These are phyloP conservation scores for Crocidura indochinensis DNA, from an alignment of 2,797 vertebrate species.

Conservation along the genomic window DNA sequence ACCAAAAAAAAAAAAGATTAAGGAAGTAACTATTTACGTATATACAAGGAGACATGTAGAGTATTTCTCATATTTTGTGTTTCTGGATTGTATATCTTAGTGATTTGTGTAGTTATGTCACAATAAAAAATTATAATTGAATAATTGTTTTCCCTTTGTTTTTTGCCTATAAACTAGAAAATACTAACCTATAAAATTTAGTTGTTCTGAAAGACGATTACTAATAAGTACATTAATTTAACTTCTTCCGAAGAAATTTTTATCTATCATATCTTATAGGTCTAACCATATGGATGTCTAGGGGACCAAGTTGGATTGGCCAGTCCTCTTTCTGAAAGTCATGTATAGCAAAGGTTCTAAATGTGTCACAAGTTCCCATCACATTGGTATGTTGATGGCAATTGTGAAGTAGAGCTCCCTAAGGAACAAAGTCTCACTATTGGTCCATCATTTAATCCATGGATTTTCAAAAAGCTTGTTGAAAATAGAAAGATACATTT, in stretches of 20 bases:
- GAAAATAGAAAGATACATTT: not conserved
- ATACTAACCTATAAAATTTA: not conserved
- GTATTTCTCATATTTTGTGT: not conserved
- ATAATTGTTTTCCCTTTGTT: not conserved
- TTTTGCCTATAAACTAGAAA: not conserved
- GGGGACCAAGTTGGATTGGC: not conserved
- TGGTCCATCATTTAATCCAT: not conserved
- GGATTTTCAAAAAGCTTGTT: constrained; percentile 26
- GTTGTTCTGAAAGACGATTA: too few relatives aligned
- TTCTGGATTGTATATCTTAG: not conserved
- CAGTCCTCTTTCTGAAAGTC: not conserved
- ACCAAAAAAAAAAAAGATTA: too few relatives aligned
- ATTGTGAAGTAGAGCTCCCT: not conserved
- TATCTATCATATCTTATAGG: too few relatives aligned
- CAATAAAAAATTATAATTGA: not conserved
- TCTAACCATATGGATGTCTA: too few relatives aligned
- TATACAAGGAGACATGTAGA: not conserved
- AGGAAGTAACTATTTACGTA: not conserved
- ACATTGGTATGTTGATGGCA: not conserved
- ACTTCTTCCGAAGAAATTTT: not conserved
- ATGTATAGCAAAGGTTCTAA: not conserved
- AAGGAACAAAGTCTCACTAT: not conserved
- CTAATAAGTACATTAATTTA: not conserved
- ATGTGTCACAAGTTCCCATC: not conserved
- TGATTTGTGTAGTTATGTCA: not conserved